These are phyloP conservation scores for Kryptolebias marmoratus DNA, from an alignment of 2,113 vertebrate genomes.

Conservation along the genomic window DNA sequence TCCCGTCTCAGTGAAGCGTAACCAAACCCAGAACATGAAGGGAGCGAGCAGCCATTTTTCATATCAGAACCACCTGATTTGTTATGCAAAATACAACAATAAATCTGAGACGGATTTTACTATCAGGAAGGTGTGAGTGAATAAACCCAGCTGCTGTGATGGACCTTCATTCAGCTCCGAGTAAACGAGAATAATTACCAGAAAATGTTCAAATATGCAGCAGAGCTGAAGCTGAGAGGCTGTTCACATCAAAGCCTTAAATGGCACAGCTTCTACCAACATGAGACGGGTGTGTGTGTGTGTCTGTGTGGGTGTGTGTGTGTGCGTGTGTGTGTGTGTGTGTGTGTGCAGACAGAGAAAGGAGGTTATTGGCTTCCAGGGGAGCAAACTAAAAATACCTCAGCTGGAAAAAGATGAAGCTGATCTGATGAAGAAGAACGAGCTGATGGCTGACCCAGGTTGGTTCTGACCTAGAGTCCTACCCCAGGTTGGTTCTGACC, in stretches of 20 bases:
- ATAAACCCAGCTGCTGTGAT: background rate
- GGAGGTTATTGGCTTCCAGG: conserved; percentile 65
- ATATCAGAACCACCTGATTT: conserved; percentile 46
- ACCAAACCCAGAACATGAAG: too few species aligned
- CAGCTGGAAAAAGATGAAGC: conserved; percentile 34
- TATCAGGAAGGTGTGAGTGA: conserved; percentile 2
- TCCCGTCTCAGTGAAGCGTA: background rate
- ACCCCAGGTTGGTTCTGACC: too few species aligned
- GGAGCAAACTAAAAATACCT: conserved; percentile 66
- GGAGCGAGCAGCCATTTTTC: too few species aligned
- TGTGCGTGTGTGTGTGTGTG: conserved; percentile 9
- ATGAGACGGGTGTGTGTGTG: background rate
- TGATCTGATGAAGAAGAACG: conserved; percentile 30
- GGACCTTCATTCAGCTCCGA: too few species aligned
- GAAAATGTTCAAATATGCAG: conserved; percentile 10
- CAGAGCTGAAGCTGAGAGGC: background rate
- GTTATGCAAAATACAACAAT: conserved; percentile 34
- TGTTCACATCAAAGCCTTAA: conserved; percentile 7
- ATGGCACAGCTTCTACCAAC: too few species aligned
- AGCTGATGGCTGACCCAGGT: conserved; percentile 12
- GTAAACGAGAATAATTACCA: background rate
- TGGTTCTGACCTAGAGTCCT: too few species aligned
- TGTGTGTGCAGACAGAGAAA: conserved; percentile 44
- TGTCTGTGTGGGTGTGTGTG: too few species aligned
- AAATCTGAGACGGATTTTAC: conserved; percentile 22